These are phyloP conservation scores for Galendromus occidentalis DNA, from an alignment of 1,140 invertebrate species.

Conservation along the genomic window DNA sequence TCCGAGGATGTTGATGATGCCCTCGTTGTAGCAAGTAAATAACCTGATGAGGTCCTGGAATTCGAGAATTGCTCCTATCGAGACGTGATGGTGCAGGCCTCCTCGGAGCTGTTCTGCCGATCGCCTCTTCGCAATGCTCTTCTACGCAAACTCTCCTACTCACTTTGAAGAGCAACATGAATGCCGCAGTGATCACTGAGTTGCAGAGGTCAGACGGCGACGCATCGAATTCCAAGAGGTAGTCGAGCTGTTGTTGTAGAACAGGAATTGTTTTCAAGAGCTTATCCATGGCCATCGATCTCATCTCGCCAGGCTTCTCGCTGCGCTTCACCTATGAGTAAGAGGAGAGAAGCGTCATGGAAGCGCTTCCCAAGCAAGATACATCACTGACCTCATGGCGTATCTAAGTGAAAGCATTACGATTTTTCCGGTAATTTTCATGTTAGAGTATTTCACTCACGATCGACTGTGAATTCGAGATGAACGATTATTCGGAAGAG, in stretches of 20 bases:
- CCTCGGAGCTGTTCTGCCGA: no score
- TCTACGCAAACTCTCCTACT: background rate
- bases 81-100: no score
- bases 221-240: constrained; percentile 83
- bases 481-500: no score
- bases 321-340: constrained; percentile 31
- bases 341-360: constrained; percentile 24
- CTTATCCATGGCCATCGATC: constrained; percentile 94
- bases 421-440: constrained; percentile 11
- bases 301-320: constrained; percentile 84
- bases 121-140: no score
- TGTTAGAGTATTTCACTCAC: constrained; percentile 9
- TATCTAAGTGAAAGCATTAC: constrained; percentile 10
- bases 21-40: constrained; percentile 99
- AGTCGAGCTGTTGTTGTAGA: constrained; percentile 83
- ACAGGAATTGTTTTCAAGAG: constrained; percentile 87
- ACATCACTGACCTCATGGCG: constrained; percentile 7
- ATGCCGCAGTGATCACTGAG: constrained; percentile 94
- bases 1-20: constrained; percentile 94
- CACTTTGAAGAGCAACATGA: constrained; percentile 80
- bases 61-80: no score
- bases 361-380: background rate
- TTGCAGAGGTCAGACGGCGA: constrained; percentile 89
- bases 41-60: constrained; percentile 72
- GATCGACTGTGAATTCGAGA: no score